Percentiles rank a stretch among this genome's conserved stretches.
Evolutionary conservation across 2,113 vertebrate genomes (phyloP).

Genomic region (Orcinus orca): DNA sequence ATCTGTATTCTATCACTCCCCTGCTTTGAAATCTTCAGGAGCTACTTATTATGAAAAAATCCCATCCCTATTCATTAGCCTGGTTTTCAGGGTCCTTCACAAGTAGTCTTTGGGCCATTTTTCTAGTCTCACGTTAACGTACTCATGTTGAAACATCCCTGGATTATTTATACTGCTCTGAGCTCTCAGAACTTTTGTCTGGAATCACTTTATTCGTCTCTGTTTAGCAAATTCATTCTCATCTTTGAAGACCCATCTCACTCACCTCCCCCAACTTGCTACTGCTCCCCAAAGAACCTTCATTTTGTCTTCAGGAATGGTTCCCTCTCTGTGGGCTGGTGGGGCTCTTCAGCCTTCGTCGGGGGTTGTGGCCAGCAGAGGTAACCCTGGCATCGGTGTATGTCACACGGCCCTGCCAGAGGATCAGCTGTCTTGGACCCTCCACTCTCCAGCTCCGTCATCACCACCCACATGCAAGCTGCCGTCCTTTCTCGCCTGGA

Average conservation of each 20-base stretch:
- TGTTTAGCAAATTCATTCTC: background rate
- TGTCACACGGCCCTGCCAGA: background rate
- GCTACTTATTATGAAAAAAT: background rate
- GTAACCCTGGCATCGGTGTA: background rate
- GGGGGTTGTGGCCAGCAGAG: background rate
- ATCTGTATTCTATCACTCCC: background rate
- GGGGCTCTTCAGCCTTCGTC: background rate
- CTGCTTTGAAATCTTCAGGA: background rate
- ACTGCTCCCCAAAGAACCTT: background rate
- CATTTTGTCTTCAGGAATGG: background rate
- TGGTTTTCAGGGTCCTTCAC: background rate
- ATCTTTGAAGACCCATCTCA: background rate
- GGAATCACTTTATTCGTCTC: background rate
- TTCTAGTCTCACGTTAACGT: background rate
- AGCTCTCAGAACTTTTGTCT: background rate
- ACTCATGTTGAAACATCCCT: background rate
- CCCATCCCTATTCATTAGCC: background rate
- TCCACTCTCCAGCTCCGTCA: rapidly evolving
- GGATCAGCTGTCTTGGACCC: background rate
- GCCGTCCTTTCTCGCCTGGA: rapidly evolving
- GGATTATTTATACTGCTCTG: background rate
- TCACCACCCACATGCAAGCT: background rate
- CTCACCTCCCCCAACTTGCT: background rate
- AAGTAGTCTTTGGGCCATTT: background rate
- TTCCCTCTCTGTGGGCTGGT: background rate